phyloP scores from a whole-genome alignment of 2,113 vertebrate genomes.

The Lepidiolamprologus cunningtoni region DNA sequence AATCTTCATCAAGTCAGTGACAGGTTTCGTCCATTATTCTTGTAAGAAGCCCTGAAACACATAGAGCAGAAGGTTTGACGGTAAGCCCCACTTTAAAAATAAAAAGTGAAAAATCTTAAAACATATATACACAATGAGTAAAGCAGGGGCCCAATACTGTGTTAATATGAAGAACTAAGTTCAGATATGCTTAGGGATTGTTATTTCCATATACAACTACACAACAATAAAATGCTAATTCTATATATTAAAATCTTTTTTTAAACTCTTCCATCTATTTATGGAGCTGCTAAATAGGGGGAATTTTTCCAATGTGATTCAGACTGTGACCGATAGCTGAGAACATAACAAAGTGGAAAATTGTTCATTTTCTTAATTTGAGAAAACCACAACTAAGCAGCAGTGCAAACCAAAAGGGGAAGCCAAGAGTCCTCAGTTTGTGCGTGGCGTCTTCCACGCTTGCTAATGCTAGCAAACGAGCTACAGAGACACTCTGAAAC shows the following conservation, averaged over 20 bases:
- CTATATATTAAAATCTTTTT: not conserved
- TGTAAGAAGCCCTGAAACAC: constrained; percentile 22
- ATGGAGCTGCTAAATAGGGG: not conserved
- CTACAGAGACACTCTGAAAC: not conserved
- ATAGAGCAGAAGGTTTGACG: constrained; percentile 64
- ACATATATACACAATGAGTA: not conserved
- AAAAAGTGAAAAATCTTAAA: not conserved
- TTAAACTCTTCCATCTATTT: not conserved
- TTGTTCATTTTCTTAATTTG: not conserved
- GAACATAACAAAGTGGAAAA: not conserved
- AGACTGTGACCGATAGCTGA: too few species aligned
- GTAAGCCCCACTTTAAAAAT: not conserved
- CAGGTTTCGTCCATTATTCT: constrained; percentile 26
- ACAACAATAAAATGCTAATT: not conserved
- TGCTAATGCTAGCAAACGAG: not conserved
- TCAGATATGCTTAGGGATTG: not conserved
- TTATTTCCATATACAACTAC: not conserved
- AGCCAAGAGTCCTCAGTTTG: not conserved
- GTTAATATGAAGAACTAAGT: not conserved
- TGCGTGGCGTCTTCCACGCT: not conserved
- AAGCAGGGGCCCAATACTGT: not conserved
- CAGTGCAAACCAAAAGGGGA: not conserved
- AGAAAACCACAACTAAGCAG: not conserved
- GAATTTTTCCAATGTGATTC: not conserved
- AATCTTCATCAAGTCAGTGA: constrained; percentile 46